These are phyloP conservation scores for Anagrus nilaparvatae DNA, from an alignment of 1,140 invertebrate genomes.

Conservation along the genomic window DNA sequence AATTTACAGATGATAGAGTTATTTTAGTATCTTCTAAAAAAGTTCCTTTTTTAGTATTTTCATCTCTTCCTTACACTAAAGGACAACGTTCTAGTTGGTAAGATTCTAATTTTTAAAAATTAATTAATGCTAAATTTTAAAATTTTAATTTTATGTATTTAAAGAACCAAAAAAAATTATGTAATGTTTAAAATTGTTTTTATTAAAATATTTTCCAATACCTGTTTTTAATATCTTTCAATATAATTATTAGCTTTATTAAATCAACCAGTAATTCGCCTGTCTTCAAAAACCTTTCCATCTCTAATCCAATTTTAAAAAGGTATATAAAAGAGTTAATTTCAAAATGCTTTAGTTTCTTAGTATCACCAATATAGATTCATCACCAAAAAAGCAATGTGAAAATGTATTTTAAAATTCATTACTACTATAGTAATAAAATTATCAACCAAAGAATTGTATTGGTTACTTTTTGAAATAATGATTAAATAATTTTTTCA, in stretches of 20 bases:
- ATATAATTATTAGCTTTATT: slow-evolving; percentile 20
- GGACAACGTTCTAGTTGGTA: slow-evolving; percentile 54
- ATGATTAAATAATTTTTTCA: slow-evolving; percentile 30
- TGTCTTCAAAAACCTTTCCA: slow-evolving; percentile 24
- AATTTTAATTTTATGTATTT: no score
- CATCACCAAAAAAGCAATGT: no score
- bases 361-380: no score
- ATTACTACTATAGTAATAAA: no score
- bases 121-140: no score
- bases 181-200: no score
- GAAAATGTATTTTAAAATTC: no score
- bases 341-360: no score
- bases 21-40: slow-evolving; percentile 60
- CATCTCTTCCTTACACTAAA: slow-evolving; percentile 70
- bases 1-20: slow-evolving; percentile 66
- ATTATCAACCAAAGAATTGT: no score
- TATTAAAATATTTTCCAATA: neutral
- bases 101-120: no score
- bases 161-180: no score
- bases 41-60: slow-evolving; percentile 73
- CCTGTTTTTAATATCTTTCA: neutral
- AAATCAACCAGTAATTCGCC: slow-evolving; percentile 21
- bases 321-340: slow-evolving; percentile 21
- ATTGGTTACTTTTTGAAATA: neutral
- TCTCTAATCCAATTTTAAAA: slow-evolving; percentile 26